Base-by-base conservation (phyloP, 1,140 invertebrate genomes). In the Brachionus plicatilis region DNA sequence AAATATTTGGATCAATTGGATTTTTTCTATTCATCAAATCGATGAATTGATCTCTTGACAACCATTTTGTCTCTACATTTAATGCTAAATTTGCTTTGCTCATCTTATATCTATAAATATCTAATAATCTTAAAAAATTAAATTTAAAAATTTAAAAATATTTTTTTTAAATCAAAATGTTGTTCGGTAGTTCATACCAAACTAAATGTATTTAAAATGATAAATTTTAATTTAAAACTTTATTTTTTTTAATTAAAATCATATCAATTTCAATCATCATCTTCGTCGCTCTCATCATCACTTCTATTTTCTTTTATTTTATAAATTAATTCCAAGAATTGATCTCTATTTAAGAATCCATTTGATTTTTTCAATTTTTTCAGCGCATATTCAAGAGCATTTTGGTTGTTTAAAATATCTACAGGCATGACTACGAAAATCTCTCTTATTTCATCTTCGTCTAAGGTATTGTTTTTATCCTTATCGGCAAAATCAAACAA, bases 191-290 rank as follows among this genome's bases (percentile, higher is more conserved):
- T 65, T 29, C 65, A 68, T 68, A 68, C 65, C 65, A 27, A 68
- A 68, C 65, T 29, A 68, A 68, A 68, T 29, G 24, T 27, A 68
- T 29, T 27, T 68, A 68, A 68, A 29, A 29, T 29, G 7, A 6
- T 68, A 68, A 12, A 68, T 68, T 68, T 68, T 29, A 68, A 68
- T 68, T 65, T 65, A 65, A 65, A 65, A 65, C 20, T 65, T 65
- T 65, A 65, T n/a, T 65, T 65, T 65, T 65, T 65, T 65, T 65
- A 17, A 20, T 17, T 65, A 65, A 65, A 65, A 65, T 65, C 56
- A 27, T 65, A 20, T 65, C 56, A 65, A 65, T 65, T 65, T 65
- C 14, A 65, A 65, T 65, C 56, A 65, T 65, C 56, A 65, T 65
- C 56, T 65, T 65, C 56, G 14, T 65, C 7, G 20, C 56, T 17